Evolutionary conservation across 2,888 invertebrate genomes (phyloP).

Genomic region (Cosmopolites sordidus): DNA sequence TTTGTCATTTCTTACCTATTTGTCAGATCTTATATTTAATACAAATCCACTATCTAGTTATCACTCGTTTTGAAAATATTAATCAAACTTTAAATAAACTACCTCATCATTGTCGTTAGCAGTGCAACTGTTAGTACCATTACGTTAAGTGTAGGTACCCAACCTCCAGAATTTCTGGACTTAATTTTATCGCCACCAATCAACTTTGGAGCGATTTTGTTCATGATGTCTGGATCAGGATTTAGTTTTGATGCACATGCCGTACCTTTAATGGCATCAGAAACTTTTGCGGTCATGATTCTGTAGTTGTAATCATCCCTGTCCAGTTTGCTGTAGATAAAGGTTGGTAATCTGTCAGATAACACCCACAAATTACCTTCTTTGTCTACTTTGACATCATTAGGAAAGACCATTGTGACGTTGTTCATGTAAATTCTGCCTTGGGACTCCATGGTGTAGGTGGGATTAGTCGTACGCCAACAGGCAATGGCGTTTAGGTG

Average conservation of each 20-base stretch:
- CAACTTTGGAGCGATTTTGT: constrained; percentile 26
- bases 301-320: constrained; percentile 65
- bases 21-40: too few relatives aligned
- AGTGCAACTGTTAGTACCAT: background rate
- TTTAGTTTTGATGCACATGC: constrained; percentile 60
- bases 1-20: too few relatives aligned
- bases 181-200: constrained; percentile 4
- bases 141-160: background rate
- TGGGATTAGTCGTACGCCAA: constrained; percentile 67
- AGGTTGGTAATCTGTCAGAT: constrained; percentile 67
- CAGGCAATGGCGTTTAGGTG: constrained; percentile 74
- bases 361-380: constrained; percentile 69
- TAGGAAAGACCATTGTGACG: constrained; percentile 67
- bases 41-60: too few relatives aligned
- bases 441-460: constrained; percentile 65
- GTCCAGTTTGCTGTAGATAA: constrained; percentile 63
- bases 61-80: too few relatives aligned
- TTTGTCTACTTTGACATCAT: constrained; percentile 71
- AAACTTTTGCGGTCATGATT: constrained; percentile 62
- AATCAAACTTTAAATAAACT: constrained; percentile 7
- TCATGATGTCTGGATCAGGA: constrained; percentile 33
- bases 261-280: constrained; percentile 67
- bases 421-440: constrained; percentile 69
- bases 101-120: constrained; percentile 3
- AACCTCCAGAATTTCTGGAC: background rate